These are phyloP conservation scores for Sarcophaga caerulescens DNA, from an alignment of 2,888 invertebrate species.

Conservation along the genomic window DNA sequence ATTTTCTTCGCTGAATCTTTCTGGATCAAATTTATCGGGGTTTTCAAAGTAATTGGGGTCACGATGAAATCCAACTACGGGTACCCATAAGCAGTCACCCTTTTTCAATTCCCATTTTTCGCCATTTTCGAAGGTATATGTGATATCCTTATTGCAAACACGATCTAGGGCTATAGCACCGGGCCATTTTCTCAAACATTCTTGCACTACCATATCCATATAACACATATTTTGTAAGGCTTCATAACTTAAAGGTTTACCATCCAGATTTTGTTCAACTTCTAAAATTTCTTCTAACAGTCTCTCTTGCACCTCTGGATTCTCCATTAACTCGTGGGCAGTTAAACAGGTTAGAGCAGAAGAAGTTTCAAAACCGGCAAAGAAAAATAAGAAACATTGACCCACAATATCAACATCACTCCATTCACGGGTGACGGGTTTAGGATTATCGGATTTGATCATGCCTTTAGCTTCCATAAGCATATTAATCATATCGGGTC, in stretches of 20 bases:
- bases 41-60: slow-evolving; percentile 83
- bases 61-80: slow-evolving; percentile 82
- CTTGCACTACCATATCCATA: slow-evolving; percentile 83
- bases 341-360: slow-evolving; percentile 82
- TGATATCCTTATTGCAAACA: slow-evolving; percentile 82
- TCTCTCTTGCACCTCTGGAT: slow-evolving; percentile 83
- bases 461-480: slow-evolving; percentile 70
- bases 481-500: slow-evolving; percentile 83
- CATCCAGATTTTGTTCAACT: slow-evolving; percentile 79
- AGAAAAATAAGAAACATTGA: slow-evolving; percentile 83
- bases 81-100: slow-evolving; percentile 77
- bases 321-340: slow-evolving; percentile 83
- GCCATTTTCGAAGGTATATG: slow-evolving; percentile 73
- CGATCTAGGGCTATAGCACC: slow-evolving; percentile 81
- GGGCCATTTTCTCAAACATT: slow-evolving; percentile 83
- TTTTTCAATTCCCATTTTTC: slow-evolving; percentile 74
- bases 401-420: slow-evolving; percentile 83
- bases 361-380: slow-evolving; percentile 83
- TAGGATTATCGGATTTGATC: no score
- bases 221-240: slow-evolving; percentile 84
- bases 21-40: slow-evolving; percentile 84
- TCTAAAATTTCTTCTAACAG: slow-evolving; percentile 83
- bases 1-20: slow-evolving; percentile 84
- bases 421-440: slow-evolving; percentile 73
- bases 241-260: slow-evolving; percentile 83